Base-by-base conservation (phyloP, 2,888 invertebrate genomes). In the Proisotoma minuta region DNA sequence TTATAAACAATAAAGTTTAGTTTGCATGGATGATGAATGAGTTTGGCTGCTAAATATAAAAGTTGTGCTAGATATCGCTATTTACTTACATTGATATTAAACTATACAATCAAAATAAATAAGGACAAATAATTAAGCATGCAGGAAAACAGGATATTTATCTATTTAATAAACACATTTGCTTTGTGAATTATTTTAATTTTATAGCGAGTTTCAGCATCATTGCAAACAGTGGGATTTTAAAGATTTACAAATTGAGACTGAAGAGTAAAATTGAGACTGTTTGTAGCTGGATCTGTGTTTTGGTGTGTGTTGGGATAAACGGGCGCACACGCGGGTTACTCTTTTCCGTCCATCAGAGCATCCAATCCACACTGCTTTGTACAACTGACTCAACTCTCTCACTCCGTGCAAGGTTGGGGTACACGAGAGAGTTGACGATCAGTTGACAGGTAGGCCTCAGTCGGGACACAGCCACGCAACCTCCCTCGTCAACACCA, bases 381-480 rank as follows among this genome's bases (percentile, higher is more conserved):
- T 34, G 34, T 15, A 34, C 34, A 10, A 15, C 34, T 15, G 15
- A 15, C 34, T 34, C 34, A 34, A 10, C 8, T 15, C 34, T n/a
- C 20, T 43, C 20, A 43, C 43, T 43, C 43, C 20, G 43, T 18
- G 43, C 15, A n/a, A 5, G 43, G 20, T 8, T 43, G 27, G 50
- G 23, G 59, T 62, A 53, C 54, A 57, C 58, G 58, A 59, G 54
- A 61, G 61, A 62, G 67, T 71, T 64, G 73, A 73, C 70, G 72
- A 73, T 70, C 70, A 73, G 73, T 73, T 72, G 73, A 72, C 73
- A 73, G 73, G 71, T 71, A 72, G 71, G 62, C 65, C 66, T 73
- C 71, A 70, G 62, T 65, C 68, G 62, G 72, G 65, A 62, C 66
- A 68, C 69, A 67, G 57, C 50, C 43, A 34, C 52, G 63, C 65